These are phyloP conservation scores for Spatulosminthurus flaviceps DNA, from an alignment of 2,888 invertebrate species.

Conservation along the genomic window DNA sequence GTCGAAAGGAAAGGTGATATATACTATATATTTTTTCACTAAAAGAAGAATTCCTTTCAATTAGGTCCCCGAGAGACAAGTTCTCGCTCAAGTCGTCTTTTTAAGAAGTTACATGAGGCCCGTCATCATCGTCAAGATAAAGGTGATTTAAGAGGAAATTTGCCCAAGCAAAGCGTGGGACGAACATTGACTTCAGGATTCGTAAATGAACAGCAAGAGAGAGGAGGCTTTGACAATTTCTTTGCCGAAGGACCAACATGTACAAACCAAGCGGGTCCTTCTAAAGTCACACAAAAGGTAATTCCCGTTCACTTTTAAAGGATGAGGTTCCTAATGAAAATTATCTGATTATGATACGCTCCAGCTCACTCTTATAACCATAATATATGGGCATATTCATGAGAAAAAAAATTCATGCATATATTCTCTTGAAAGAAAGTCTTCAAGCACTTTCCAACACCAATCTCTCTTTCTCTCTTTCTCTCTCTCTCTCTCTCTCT, in stretches of 20 bases:
- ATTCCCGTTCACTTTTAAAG: not conserved
- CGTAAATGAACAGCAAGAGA: constrained; percentile 34
- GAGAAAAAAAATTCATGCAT: no score
- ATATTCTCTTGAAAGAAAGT: no score
- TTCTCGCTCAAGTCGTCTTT: constrained; percentile 63
- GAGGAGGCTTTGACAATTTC: not conserved
- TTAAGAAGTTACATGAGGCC: constrained; percentile 64
- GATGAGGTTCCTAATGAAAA: not conserved
- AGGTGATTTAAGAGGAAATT: constrained; percentile 48
- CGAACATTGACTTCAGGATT: constrained; percentile 7
- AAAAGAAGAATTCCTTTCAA: constrained; percentile 2
- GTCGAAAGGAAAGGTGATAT: not conserved
- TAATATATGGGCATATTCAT: no score
- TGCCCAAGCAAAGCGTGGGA: constrained; percentile 19
- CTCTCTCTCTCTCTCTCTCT: not conserved
- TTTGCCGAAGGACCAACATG: constrained; percentile 49
- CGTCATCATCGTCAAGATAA: constrained; percentile 59
- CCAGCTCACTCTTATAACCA: no score
- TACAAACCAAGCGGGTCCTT: constrained; percentile 42
- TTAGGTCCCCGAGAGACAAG: constrained; percentile 58
- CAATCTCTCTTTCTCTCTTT: not conserved
- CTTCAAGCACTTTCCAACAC: no score
- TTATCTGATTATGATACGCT: no score
- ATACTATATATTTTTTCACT: not conserved
- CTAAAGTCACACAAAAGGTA: constrained; percentile 59